These are phyloP conservation scores for Antennarius striatus DNA, from an alignment of 2,113 vertebrate genomes.

Conservation along the genomic window DNA sequence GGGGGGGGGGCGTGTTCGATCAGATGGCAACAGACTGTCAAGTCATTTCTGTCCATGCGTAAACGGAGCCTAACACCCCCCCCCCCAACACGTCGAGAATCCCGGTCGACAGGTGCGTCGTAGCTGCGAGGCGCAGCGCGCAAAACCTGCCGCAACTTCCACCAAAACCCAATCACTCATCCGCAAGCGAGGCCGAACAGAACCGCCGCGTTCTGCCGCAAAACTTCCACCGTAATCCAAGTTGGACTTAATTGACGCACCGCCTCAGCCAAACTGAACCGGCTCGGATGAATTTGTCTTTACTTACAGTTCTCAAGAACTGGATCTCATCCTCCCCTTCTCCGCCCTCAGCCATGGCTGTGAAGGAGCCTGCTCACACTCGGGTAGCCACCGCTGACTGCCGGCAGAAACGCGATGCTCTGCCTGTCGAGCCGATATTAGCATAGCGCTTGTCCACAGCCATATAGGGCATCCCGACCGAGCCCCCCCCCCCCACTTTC, in stretches of 20 bases:
- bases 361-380: conserved; percentile 88
- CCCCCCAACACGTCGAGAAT: conserved; percentile 28
- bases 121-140: conserved; percentile 12
- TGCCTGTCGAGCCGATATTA: conserved; percentile 85
- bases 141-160: conserved; percentile 44
- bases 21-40: not conserved
- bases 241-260: conserved; percentile 16
- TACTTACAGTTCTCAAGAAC: conserved; percentile 99
- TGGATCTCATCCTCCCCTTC: conserved; percentile 99
- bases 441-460: conserved; percentile 91
- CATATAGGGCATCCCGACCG: conserved; percentile 90
- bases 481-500: conserved; percentile 59
- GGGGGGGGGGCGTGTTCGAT: not conserved
- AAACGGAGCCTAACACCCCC: conserved; percentile 43
- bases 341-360: conserved; percentile 96
- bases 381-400: conserved; percentile 84
- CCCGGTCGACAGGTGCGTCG: conserved; percentile 70
- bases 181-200: conserved; percentile 9
- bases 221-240: conserved; percentile 39
- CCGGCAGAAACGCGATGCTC: conserved; percentile 79
- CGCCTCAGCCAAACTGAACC: not conserved
- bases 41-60: conserved; percentile 50
- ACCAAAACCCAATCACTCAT: conserved; percentile 12
- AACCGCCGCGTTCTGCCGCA: not conserved
- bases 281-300: conserved; percentile 9